Conservation (phyloP, 53 echinoderm and acorn worm species). For the Actinopyga echinites region DNA sequence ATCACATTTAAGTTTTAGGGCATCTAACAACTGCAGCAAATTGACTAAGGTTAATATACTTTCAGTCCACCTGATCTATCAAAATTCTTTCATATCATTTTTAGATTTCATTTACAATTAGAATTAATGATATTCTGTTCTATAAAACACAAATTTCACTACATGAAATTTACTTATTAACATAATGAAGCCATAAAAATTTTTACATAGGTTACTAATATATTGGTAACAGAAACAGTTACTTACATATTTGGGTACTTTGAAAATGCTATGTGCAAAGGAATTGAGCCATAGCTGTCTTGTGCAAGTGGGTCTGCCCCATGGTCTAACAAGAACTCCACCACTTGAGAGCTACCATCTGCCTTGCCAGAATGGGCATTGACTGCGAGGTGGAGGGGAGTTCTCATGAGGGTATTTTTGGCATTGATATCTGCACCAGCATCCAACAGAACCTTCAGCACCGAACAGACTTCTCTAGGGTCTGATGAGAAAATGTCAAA, state of each 20-base stretch:
- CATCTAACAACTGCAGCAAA: too few relatives aligned
- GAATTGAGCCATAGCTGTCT: constrained; percentile 73
- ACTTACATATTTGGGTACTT: constrained; percentile 35
- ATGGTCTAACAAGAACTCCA: constrained; percentile 78
- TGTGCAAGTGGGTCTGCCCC: constrained; percentile 77
- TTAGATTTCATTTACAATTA: too few relatives aligned
- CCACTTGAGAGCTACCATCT: constrained; percentile 69
- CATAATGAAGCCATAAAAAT: too few relatives aligned
- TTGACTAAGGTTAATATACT: too few relatives aligned
- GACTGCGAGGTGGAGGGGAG: constrained; percentile 91
- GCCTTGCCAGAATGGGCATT: constrained; percentile 78
- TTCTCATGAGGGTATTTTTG: constrained; percentile 62
- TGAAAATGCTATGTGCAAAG: constrained; percentile 65
- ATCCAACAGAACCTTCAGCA: constrained; percentile 60
- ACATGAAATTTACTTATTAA: too few relatives aligned
- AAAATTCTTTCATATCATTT: too few relatives aligned
- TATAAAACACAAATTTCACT: too few relatives aligned
- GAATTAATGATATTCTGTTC: too few relatives aligned
- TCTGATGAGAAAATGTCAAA: constrained; percentile 1
- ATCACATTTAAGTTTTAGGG: too few relatives aligned
- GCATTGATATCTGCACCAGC: constrained; percentile 75
- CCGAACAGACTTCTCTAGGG: constrained; percentile 47
- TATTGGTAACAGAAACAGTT: neutral
- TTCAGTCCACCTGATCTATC: too few relatives aligned
- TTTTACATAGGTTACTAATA: too few relatives aligned